Base-by-base conservation (phyloP, 2,113 vertebrate genomes). In the Cavia porcellus region DNA sequence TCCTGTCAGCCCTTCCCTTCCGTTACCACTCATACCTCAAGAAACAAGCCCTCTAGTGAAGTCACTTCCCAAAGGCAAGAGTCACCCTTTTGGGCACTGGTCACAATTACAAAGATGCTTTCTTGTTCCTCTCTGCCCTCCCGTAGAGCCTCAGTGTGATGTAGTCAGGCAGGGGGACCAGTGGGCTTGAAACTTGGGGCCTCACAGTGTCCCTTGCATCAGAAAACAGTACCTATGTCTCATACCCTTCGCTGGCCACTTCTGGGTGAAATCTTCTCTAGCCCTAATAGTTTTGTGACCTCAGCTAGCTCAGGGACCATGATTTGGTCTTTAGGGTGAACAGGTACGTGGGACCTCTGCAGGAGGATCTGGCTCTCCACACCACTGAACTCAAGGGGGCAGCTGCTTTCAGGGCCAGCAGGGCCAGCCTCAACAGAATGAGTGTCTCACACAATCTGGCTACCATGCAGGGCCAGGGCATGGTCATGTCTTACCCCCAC, bases 361-460 rank as follows among this genome's bases (percentile, higher is more conserved):
- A 0, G 25, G 47, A 42, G 32, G 70, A n/a, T n/a, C 59, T 72
- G 83, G 35, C 42, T 79, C 22, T 64, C 13, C 17, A 52, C 2
- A 32, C 72, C 24, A 47, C 74, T 66, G 85, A 74, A 24, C 50
- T 30, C 14, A 3, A 0, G 22, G 38, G 38, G 35, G 28, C 3
- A 50, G 66, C 17, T 64, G 62, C 47, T 88, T 64, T 32, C 14
- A 55, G 24, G 64, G 47, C 4, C 7, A 28, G 11, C 12, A 0
- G 7, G 14, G 59, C 38, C 30, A 32, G 45, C 4, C 42, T 68
- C 4, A 28, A 11, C 12, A 0, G 19, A 1, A 1, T 3, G 13
- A n/a, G 35, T 19, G 3, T 10, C 3, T 38, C 0, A 0, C 22
- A 8, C 5, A 17, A 25, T 19, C 3, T 8, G 1, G 19, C 38